Conservation (phyloP, 2,888 invertebrate genomes). For the Macrophya alboannulata region DNA sequence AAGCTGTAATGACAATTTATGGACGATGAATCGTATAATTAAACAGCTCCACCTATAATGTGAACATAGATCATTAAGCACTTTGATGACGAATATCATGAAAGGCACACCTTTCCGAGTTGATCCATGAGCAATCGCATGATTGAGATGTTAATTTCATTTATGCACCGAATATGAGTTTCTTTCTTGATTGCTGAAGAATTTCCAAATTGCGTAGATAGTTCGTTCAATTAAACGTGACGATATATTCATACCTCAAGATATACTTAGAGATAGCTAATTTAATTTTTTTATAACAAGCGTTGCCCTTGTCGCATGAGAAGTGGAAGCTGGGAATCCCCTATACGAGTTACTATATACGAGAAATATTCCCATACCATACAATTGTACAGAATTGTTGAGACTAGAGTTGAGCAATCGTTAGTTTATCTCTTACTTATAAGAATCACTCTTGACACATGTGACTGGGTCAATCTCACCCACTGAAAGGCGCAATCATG, state of each 20-base stretch:
- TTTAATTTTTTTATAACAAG: conserved; percentile 34
- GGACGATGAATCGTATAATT: not conserved
- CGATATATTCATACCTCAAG: not conserved
- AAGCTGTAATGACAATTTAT: not conserved
- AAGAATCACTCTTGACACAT: not conserved
- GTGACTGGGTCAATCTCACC: conserved; percentile 28
- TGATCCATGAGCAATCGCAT: not conserved
- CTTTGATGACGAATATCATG: conserved; percentile 6
- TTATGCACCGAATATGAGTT: not conserved
- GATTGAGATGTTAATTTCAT: not conserved
- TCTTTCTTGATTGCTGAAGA: not conserved
- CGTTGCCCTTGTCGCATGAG: conserved; percentile 65
- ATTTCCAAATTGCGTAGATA: not conserved
- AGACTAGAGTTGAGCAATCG: conserved; percentile 66
- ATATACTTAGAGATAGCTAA: not conserved
- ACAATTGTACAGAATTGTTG: conserved; percentile 72
- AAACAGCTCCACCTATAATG: conserved; percentile 1
- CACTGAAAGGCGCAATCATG: not conserved
- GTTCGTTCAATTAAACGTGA: not conserved
- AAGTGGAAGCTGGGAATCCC: conserved; percentile 66
- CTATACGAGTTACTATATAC: conserved; percentile 64
- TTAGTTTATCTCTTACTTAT: conserved; percentile 9
- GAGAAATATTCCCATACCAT: conserved; percentile 77
- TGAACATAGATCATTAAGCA: not conserved
- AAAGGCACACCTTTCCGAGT: not conserved